Conservation (phyloP, 2,888 invertebrate species). For the Catocala sponsa region DNA sequence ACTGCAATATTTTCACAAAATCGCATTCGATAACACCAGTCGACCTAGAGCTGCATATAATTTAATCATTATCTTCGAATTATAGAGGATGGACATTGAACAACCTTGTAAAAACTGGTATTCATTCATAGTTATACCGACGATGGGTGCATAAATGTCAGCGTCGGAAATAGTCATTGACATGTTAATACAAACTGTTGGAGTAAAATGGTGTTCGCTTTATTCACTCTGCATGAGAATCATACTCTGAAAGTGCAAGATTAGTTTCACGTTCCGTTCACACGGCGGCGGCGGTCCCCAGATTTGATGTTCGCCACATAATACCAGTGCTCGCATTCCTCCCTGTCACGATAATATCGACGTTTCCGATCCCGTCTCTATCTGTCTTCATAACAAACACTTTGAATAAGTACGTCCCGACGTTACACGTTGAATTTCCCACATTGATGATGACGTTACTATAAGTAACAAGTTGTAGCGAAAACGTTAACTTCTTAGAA, state of each 20-base stretch:
- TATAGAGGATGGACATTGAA: conserved; percentile 30
- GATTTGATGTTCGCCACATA: conserved; percentile 21
- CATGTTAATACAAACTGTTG: conserved; percentile 18
- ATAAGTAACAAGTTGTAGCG: conserved; percentile 43
- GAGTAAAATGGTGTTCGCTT: conserved; percentile 15
- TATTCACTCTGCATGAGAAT: conserved; percentile 10
- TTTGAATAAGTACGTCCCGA: conserved; percentile 55
- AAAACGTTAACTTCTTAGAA: conserved; percentile 25
- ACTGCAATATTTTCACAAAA: conserved; percentile 25
- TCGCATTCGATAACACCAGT: conserved; percentile 11
- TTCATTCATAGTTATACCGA: conserved; percentile 36
- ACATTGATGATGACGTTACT: conserved; percentile 46
- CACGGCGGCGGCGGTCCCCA: background rate
- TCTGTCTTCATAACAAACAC: conserved; percentile 55
- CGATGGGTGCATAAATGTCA: conserved; percentile 22
- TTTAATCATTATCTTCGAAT: conserved; percentile 37
- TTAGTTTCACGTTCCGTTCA: conserved; percentile 8
- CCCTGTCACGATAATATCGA: conserved; percentile 42
- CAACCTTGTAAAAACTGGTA: conserved; percentile 42
- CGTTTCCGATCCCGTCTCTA: conserved; percentile 43
- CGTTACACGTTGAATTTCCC: conserved; percentile 55
- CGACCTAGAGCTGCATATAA: conserved; percentile 35
- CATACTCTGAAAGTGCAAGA: conserved; percentile 6
- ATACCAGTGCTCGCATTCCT: conserved; percentile 29
- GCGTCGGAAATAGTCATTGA: conserved; percentile 29